Percentiles rank a stretch among this genome's conserved stretches.
These are phyloP conservation scores for Euleptes europaea DNA, from an alignment of 2,113 vertebrate genomes.

Conservation along the genomic window DNA sequence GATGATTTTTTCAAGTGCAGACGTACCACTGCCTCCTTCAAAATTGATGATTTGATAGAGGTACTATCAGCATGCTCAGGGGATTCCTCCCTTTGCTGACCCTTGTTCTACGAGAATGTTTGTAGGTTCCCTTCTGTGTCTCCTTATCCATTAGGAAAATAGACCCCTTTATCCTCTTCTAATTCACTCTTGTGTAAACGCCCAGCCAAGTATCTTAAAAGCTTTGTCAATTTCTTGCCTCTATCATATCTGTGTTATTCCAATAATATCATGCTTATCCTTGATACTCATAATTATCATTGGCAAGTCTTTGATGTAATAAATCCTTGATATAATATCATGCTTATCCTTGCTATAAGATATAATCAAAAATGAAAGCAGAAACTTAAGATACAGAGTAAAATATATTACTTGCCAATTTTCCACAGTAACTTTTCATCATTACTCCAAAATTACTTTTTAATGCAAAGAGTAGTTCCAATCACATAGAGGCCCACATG, in stretches of 20 bases:
- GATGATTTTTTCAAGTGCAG: no score
- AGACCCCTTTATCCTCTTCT: slow-evolving; percentile 34
- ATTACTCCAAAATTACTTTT: slow-evolving; percentile 99
- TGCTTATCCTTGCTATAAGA: slow-evolving; percentile 79
- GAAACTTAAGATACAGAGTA: slow-evolving; percentile 85
- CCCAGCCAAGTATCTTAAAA: slow-evolving; percentile 62
- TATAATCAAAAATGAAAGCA: slow-evolving; percentile 86
- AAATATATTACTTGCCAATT: slow-evolving; percentile 99
- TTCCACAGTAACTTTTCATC: slow-evolving; percentile 99
- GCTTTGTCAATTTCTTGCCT: slow-evolving; percentile 66
- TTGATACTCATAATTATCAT: slow-evolving; percentile 71
- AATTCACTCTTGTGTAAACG: slow-evolving; percentile 52
- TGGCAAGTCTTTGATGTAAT: slow-evolving; percentile 81
- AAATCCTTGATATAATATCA: slow-evolving; percentile 81
- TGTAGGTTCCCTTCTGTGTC: slow-evolving; percentile 38
- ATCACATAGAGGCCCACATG: slow-evolving; percentile 99
- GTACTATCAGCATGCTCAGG: not conserved
- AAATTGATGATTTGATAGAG: not conserved
- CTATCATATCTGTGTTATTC: slow-evolving; percentile 64
- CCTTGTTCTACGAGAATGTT: slow-evolving; percentile 60
- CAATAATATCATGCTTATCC: slow-evolving; percentile 72
- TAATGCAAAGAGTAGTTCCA: slow-evolving; percentile 99
- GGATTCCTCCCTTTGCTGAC: not conserved
- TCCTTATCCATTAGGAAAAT: slow-evolving; percentile 58
- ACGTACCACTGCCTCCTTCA: no score